These are phyloP conservation scores for Taxidea taxus DNA, from an alignment of 2,113 vertebrate genomes.

Conservation along the genomic window DNA sequence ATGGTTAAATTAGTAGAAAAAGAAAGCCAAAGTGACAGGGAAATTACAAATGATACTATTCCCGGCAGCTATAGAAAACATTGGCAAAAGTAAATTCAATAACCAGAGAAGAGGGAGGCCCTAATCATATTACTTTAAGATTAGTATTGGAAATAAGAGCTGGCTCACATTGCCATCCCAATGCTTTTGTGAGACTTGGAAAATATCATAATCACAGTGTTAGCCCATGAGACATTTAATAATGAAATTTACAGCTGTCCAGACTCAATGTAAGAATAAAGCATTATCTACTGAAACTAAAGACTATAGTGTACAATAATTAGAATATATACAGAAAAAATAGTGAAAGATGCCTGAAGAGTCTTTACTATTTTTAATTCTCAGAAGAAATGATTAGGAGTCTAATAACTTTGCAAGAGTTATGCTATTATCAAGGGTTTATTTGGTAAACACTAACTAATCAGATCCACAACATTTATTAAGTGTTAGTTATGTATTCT, in stretches of 20 bases:
- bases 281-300: not conserved
- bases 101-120: not conserved
- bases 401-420: not conserved
- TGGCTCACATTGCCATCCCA: not conserved
- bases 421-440: not conserved
- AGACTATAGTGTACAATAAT: not conserved
- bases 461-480: not conserved
- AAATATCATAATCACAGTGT: not conserved
- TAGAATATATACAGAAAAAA: not conserved
- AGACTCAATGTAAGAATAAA: not conserved
- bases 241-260: not conserved
- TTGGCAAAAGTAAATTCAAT: not conserved
- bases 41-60: not conserved
- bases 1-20: not conserved
- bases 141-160: not conserved
- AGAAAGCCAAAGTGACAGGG: not conserved
- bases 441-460: not conserved
- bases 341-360: not conserved
- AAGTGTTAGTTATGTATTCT: not conserved
- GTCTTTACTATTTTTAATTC: not conserved
- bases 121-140: not conserved
- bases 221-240: not conserved
- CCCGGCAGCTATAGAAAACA: not conserved
- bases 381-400: not conserved
- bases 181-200: not conserved